Base-by-base conservation (phyloP, 2,888 invertebrate genomes). In the Andricus quercusramuli region DNA sequence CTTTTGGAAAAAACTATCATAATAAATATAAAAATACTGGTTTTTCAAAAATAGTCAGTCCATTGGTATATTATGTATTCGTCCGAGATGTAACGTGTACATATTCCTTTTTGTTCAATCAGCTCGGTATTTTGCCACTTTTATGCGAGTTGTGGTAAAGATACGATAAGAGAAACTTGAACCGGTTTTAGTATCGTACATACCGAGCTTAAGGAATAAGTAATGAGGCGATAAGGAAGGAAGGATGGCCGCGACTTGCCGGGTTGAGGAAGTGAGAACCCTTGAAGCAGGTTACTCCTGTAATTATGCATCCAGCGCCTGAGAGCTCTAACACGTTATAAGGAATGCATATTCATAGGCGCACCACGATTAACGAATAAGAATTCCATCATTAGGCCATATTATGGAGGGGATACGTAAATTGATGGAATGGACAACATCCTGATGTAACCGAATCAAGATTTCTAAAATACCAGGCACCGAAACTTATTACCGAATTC, bases 331-430 rank as follows among this genome's bases (percentile, higher is more conserved):
- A 77, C 84, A 80, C 79, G 86, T 83, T 70, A 80, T 79, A 62
- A 79, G 70, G 82, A 84, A 86, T 88, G 88, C 88, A 88, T 87
- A 87, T 86, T 87, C 85, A 84, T 86, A 89, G 89, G 89, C 85
- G 88, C 84, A 64, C 22, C 37, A 37, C 22, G 64, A 37, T 70
- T 74, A 62, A 22, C 64, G 32, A 65, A 65, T 20, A 4, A 78
- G 15, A 65, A 65, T 20, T 65, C 5, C 13, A 5, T 25, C 15
- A 62, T 62, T 22, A 25, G 25, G 15, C 25, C 25, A 62, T 62
- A 62, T 62, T 15, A 62, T 15, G 13, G 47, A 17, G 17, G 47
- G 47, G 17, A 1, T 22, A 11, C n/a, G 25, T 62, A 25, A 62
- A 25, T 62, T 15, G 25, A 62, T 11, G 17, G 9, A 22, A 62